Conservation (phyloP, 2,888 invertebrate species). For the Drosophila longiperda region DNA sequence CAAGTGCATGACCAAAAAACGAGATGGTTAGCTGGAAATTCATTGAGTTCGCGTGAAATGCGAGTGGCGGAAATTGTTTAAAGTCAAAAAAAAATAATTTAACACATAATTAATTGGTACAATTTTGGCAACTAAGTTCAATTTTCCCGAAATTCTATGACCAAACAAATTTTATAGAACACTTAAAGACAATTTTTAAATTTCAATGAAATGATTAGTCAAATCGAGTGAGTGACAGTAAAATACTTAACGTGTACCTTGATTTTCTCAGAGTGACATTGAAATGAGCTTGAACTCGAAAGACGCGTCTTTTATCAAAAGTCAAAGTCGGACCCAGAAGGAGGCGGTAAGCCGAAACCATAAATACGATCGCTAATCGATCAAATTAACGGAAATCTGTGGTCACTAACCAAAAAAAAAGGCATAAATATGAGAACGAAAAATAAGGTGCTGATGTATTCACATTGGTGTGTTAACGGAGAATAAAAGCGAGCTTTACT, state of each 20-base stretch:
- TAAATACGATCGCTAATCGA: constrained; percentile 55
- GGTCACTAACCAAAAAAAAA: constrained; percentile 23
- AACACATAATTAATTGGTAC: constrained; percentile 16
- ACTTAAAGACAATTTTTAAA: constrained; percentile 10
- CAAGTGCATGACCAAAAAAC: constrained; percentile 51
- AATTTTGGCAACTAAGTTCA: constrained; percentile 19
- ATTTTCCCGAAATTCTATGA: constrained; percentile 44
- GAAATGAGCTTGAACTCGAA: constrained; percentile 31
- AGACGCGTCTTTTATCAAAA: constrained; percentile 23
- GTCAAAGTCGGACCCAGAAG: background rate
- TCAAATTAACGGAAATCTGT: constrained; percentile 65
- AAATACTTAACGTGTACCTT: constrained; percentile 11
- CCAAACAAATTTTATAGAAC: constrained; percentile 38
- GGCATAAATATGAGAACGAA: constrained; percentile 28
- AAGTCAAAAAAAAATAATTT: constrained; percentile 26
- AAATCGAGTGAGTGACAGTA: constrained; percentile 9
- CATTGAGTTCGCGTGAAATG: constrained; percentile 50
- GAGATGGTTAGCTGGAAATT: constrained; percentile 39
- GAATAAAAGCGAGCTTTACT: constrained; percentile 51
- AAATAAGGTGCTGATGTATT: constrained; percentile 40
- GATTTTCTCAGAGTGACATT: constrained; percentile 11
- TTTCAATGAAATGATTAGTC: constrained; percentile 36
- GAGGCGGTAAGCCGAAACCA: constrained; percentile 16
- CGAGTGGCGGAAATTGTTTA: constrained; percentile 15
- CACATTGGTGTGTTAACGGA: constrained; percentile 33